Evolutionary conservation across 2,113 vertebrate genomes (phyloP), one percentile per base, ranked within the genome.

Genomic region (Passer montanus): DNA sequence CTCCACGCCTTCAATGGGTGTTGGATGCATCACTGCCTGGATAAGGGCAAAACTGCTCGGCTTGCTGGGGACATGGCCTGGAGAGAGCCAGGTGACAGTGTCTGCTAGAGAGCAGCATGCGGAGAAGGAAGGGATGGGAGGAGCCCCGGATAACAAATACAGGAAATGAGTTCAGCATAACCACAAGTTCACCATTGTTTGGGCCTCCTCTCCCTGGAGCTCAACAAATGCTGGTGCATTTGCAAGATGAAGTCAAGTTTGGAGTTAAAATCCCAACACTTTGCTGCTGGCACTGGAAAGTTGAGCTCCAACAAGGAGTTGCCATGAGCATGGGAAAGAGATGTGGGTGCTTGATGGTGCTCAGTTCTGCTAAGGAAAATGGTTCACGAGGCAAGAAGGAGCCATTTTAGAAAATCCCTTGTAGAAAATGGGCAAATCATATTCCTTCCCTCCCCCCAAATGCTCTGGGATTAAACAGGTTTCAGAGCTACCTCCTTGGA

Each of bases 131-230:
- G 76, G 59, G 83, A 85, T 90, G 90, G 93, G 93, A 92, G 91
- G 96, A 87, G 90, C 46, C 22, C 10, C 6, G 0, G 41, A 41
- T 91, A 89, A 96, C 94, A 95, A 97, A 90, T 39, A 78, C 96
- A 91, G 96, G 96, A 96, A 96, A 95, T 89, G 89, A 96, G 90
- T 64, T 94, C 84, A 95, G 90, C 84, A 17, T 31, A 86, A 96
- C 96, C 94, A 35, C 94, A 96, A 96, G 86, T 96, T 95, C 96
- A 95, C 87, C 47, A 94, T 97, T 96, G 96, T 96, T 84, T 93
- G 8, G 67, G 81, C 74, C 77, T 64, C 53, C 0, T 70, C 23
- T 62, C 28, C 13, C 39, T 5, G 47, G 75, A 85, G n/a, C 76
- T 74, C 84, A 90, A 80, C 43, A 67, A 88, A 59, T 1, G 22